Evolutionary conservation across 2,113 vertebrate genomes (phyloP), one percentile per base, ranked within the genome.

Genomic region (Syrmaticus mikado): DNA sequence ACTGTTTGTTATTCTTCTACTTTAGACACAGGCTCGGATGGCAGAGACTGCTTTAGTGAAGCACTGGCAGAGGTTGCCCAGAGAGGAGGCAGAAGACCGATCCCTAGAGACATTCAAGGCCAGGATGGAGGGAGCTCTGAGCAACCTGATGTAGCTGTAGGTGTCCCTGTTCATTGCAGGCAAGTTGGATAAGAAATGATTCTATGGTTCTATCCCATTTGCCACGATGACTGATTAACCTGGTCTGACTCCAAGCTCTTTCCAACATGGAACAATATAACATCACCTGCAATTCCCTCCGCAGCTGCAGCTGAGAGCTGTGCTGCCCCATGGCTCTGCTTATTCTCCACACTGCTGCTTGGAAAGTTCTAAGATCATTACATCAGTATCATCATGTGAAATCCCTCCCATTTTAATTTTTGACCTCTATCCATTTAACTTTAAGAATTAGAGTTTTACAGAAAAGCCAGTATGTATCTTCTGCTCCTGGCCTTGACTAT

Each of bases 211-310:
- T 53, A 53, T 15, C 79, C 64, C 90, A 11, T 34, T 43, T 77
- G 82, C 36, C 72, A 85, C 55, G 45, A 74, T 71, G 36, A 92
- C 75, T 85, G 75, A 50, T 83, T 92, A n/a, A 88, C 76, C 76
- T 85, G 60, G 28, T 90, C 66, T 70, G 68, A 46, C 28, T 90
- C 76, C 72, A 88, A 52, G 41, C 2, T 60, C 11, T 78, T 83
- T 46, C 71, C 45, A 89, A 71, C 28, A 55, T 34, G 36, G 41
- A 38, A 13, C 8, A 85, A 32, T 36, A 32, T 46, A 50, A 71
- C 0, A 0, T 55, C 43, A 90, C 66, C 72, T 61, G 41, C 34
- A 46, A 36, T 85, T 87, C 28, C 41, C 66, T 62, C 50, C 38
- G 34, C 28, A 32, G 28, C 19, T 3, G 0, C 67, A 77, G 25